Conservation (phyloP, 2,888 invertebrate genomes). For the Microplitis manilae region DNA sequence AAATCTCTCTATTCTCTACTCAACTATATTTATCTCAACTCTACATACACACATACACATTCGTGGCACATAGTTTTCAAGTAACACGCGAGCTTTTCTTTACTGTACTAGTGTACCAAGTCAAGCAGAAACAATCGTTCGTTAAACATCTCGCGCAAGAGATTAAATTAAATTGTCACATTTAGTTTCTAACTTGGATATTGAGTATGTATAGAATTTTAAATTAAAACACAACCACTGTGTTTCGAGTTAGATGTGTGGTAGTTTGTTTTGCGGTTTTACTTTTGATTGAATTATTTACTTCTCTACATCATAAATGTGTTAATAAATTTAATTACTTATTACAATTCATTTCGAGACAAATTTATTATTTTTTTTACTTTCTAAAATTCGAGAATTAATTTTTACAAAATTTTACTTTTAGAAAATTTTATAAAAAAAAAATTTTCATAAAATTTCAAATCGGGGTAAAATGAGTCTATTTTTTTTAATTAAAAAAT, state of each 20-base stretch:
- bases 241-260: neutral
- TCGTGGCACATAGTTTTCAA: slow-evolving; percentile 8
- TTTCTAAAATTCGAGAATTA: too few relatives aligned
- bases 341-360: too few relatives aligned
- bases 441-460: too few relatives aligned
- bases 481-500: too few relatives aligned
- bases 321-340: neutral
- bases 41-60: neutral
- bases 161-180: slow-evolving; percentile 25
- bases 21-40: slow-evolving; percentile 3
- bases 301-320: slow-evolving; percentile 61
- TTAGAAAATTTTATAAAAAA: too few relatives aligned
- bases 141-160: slow-evolving; percentile 17
- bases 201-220: slow-evolving; percentile 8
- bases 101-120: neutral
- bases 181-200: neutral
- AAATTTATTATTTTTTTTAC: too few relatives aligned
- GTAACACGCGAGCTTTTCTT: slow-evolving; percentile 19
- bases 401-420: too few relatives aligned
- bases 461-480: too few relatives aligned
- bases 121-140: slow-evolving; percentile 35
- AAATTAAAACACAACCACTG: neutral
- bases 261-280: slow-evolving; percentile 41
- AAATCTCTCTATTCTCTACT: neutral
- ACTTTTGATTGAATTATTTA: slow-evolving; percentile 96